phyloP scores from a whole-genome alignment of 2,888 invertebrate genomes.

The Plemyria rubiginata region DNA sequence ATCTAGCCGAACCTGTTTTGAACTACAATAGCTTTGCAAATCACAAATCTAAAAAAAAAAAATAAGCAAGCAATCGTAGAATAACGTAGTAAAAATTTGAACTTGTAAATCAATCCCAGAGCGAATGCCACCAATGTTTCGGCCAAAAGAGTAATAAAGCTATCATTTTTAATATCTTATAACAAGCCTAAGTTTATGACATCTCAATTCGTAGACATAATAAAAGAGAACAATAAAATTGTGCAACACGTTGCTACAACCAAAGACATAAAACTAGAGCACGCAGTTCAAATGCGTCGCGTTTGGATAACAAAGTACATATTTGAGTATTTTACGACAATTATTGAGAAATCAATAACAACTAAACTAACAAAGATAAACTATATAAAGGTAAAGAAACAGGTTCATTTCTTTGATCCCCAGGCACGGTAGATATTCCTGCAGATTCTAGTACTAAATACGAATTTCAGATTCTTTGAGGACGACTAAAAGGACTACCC shows the following conservation, averaged over 20 bases:
- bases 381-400: no score
- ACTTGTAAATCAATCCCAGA: constrained; percentile 43
- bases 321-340: no score
- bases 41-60: constrained; percentile 17
- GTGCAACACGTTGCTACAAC: constrained; percentile 43
- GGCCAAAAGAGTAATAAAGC: constrained; percentile 59
- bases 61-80: constrained; percentile 19
- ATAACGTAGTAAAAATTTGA: constrained; percentile 28
- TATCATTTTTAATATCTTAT: constrained; percentile 60
- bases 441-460: no score
- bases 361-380: neutral
- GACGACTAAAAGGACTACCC: no score
- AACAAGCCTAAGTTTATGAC: constrained; percentile 56
- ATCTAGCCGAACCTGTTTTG: neutral
- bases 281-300: constrained; percentile 8
- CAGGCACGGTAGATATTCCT: no score
- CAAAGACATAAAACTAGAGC: constrained; percentile 25
- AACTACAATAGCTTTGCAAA: constrained; percentile 12
- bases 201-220: constrained; percentile 55
- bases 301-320: constrained; percentile 20
- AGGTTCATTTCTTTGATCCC: no score
- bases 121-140: constrained; percentile 51
- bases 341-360: neutral
- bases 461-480: no score
- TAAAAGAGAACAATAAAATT: constrained; percentile 53